phyloP scores from a whole-genome alignment of 1,140 invertebrate species.

The Calephelis virginiensis region DNA sequence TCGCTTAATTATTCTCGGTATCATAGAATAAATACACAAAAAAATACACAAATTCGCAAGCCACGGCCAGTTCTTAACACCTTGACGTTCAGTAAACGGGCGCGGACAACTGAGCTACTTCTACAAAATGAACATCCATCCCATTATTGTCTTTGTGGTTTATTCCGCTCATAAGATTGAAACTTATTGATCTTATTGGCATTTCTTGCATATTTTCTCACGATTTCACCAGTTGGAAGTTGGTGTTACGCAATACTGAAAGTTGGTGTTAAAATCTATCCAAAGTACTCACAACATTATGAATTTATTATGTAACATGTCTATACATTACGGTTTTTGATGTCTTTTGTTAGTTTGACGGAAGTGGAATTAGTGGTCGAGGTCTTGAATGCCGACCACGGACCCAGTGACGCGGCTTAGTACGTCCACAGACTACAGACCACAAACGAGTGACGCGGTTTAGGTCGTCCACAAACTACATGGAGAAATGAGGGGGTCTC shows the following conservation, averaged over 20 bases:
- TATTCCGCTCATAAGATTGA: constrained; percentile 32
- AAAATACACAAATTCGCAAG: too few species aligned
- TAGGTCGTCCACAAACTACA: too few species aligned
- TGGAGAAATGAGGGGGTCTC: too few species aligned
- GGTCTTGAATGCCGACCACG: too few species aligned
- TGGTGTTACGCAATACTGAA: constrained; percentile 36
- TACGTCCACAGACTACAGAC: too few species aligned
- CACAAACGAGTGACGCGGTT: too few species aligned
- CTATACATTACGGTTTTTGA: constrained; percentile 19
- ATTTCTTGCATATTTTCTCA: constrained; percentile 42
- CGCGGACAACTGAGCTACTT: neutral
- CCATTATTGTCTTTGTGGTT: constrained; percentile 28
- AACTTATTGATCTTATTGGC: constrained; percentile 42
- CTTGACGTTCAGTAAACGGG: too few species aligned
- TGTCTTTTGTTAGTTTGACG: constrained; percentile 3
- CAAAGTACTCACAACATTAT: constrained; percentile 33
- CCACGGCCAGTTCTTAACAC: too few species aligned
- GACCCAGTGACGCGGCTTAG: too few species aligned
- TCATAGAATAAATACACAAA: too few species aligned
- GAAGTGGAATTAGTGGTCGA: neutral
- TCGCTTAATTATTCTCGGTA: too few species aligned
- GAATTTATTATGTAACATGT: constrained; percentile 34
- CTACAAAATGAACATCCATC: constrained; percentile 25
- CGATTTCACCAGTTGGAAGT: constrained; percentile 34
- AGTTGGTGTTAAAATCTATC: constrained; percentile 39